These are phyloP conservation scores for Tribolium madens DNA, from an alignment of 1,140 invertebrate genomes.

Conservation along the genomic window DNA sequence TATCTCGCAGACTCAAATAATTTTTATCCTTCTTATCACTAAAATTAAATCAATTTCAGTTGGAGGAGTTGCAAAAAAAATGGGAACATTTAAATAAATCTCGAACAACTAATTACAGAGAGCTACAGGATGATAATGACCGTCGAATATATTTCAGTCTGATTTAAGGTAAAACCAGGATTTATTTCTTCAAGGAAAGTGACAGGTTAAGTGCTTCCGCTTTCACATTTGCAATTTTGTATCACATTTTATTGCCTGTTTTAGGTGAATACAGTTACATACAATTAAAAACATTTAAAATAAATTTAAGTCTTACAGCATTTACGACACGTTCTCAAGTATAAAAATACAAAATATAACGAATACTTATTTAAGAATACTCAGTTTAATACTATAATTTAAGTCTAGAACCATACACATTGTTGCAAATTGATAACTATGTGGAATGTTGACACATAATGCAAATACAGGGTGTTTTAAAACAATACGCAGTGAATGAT, in stretches of 20 bases:
- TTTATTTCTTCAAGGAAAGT: too few relatives aligned
- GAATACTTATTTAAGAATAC: slow-evolving; percentile 14
- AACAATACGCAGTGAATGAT: background rate
- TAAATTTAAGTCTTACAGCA: background rate
- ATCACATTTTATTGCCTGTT: background rate
- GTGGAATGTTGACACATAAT: slow-evolving; percentile 1
- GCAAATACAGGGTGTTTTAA: background rate
- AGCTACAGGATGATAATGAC: background rate
- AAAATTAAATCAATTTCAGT: background rate
- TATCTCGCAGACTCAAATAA: slow-evolving; percentile 64
- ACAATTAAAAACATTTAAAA: background rate
- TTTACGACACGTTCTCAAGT: slow-evolving; percentile 5
- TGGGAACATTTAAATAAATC: background rate
- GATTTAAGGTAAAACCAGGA: background rate
- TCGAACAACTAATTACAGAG: background rate
- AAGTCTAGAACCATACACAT: slow-evolving; percentile 5
- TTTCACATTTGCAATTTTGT: background rate
- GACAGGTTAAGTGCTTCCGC: too few relatives aligned
- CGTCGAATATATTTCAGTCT: background rate
- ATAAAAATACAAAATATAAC: slow-evolving; percentile 38
- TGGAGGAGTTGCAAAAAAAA: background rate
- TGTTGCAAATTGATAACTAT: background rate
- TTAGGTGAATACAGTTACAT: background rate
- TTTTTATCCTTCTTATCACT: background rate
- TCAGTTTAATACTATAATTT: slow-evolving; percentile 3